Evolutionary conservation across 2,888 invertebrate genomes (phyloP).

Genomic region (Macrosiphum euphorbiae): DNA sequence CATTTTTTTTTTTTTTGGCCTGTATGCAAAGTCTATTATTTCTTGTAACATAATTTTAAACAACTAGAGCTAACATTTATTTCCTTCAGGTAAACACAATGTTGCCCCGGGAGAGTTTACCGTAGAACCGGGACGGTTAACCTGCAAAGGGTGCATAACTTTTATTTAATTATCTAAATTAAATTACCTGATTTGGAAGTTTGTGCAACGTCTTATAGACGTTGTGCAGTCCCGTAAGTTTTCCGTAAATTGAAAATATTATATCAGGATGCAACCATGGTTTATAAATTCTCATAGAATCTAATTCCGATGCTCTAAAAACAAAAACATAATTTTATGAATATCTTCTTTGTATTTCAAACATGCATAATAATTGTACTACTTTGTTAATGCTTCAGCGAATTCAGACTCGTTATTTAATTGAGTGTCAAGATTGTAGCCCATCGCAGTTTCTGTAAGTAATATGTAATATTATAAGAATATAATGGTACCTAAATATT

Average conservation of each 20-base stretch:
- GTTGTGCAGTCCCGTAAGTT: conserved; percentile 65
- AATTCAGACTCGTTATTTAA: conserved; percentile 66
- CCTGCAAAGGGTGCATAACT: not conserved
- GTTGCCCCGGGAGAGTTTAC: too few species aligned
- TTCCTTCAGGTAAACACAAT: too few species aligned
- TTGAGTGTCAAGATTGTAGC: conserved; percentile 66
- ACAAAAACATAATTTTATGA: not conserved
- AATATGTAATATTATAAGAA: not conserved
- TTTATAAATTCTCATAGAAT: conserved; percentile 67
- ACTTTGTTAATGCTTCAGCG: conserved; percentile 66
- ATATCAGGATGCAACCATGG: conserved; percentile 67
- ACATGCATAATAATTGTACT: not conserved
- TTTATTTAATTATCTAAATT: not conserved
- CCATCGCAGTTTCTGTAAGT: conserved; percentile 67
- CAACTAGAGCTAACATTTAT: too few species aligned
- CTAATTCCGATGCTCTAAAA: conserved; percentile 67
- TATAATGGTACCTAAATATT: not conserved
- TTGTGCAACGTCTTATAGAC: conserved; percentile 66
- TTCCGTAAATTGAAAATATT: conserved; percentile 66
- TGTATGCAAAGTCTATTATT: too few species aligned
- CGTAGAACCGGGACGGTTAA: too few species aligned
- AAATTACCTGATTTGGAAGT: conserved; percentile 66
- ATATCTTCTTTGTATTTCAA: not conserved
- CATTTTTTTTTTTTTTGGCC: too few species aligned
- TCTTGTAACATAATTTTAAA: too few species aligned